These are phyloP conservation scores for Lamellibrachia columna DNA, from an alignment of 2,888 invertebrate genomes.

Conservation along the genomic window DNA sequence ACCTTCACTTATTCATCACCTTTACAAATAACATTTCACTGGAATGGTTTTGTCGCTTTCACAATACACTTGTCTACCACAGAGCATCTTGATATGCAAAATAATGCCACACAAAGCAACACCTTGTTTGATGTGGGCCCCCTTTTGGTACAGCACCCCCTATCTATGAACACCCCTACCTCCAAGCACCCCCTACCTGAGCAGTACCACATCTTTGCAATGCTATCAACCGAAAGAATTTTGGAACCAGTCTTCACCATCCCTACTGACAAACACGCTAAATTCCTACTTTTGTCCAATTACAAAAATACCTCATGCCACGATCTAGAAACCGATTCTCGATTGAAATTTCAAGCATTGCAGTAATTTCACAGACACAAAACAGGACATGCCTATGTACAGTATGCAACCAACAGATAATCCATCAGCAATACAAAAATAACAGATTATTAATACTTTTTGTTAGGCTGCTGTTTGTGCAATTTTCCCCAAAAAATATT, in stretches of 20 bases:
- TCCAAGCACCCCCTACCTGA: not conserved
- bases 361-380: not conserved
- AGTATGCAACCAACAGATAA: not conserved
- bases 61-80: not conserved
- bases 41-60: not conserved
- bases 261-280: not conserved
- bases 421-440: not conserved
- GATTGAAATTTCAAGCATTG: not conserved
- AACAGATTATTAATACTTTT: not conserved
- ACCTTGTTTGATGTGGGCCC: not conserved
- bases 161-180: not conserved
- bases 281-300: not conserved
- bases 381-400: not conserved
- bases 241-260: not conserved
- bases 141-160: not conserved
- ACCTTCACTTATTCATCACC: not conserved
- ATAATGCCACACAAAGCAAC: not conserved
- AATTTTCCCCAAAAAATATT: not conserved
- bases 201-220: not conserved
- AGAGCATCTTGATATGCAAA: slow-evolving; percentile 11
- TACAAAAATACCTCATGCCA: not conserved
- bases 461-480: not conserved
- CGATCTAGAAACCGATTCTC: not conserved
- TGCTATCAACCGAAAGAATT: not conserved
- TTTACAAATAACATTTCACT: not conserved